A percentile compares a stretch with the other conserved stretches of the same genome.
Evolutionary conservation across 1,140 invertebrate species (phyloP).

Genomic region (Acarapis woodi): DNA sequence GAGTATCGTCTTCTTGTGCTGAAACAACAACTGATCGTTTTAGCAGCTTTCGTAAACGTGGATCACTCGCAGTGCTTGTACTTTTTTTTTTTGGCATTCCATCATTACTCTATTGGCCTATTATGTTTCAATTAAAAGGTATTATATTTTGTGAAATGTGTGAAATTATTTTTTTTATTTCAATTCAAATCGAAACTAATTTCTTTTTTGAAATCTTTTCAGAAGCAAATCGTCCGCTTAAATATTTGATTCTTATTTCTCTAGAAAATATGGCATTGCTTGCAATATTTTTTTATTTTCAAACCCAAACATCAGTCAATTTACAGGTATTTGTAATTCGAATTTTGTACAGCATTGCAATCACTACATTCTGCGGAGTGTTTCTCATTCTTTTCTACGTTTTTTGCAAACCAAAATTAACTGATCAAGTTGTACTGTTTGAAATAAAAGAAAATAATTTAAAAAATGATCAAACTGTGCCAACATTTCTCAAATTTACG

Average conservation of each 20-base stretch:
- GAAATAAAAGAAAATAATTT: constrained; percentile 11
- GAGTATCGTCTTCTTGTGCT: background rate
- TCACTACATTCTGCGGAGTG: constrained; percentile 7
- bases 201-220: too few relatives aligned
- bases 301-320: too few relatives aligned
- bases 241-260: too few relatives aligned
- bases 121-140: constrained; percentile 15
- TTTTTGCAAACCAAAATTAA: constrained; percentile 13
- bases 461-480: background rate
- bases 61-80: constrained; percentile 7
- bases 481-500: background rate
- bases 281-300: too few relatives aligned
- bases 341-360: constrained; percentile 4
- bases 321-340: too few relatives aligned
- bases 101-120: constrained; percentile 15
- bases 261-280: too few relatives aligned
- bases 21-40: too few relatives aligned
- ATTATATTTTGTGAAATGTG: too few relatives aligned
- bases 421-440: constrained; percentile 13
- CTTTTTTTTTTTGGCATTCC: constrained; percentile 14
- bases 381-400: constrained; percentile 13
- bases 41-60: background rate
- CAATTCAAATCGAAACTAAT: too few relatives aligned
- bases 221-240: too few relatives aligned
- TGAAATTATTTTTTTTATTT: too few relatives aligned